These are phyloP conservation scores for Seriola quinqueradiata DNA, from an alignment of 2,113 vertebrate genomes.

Conservation along the genomic window DNA sequence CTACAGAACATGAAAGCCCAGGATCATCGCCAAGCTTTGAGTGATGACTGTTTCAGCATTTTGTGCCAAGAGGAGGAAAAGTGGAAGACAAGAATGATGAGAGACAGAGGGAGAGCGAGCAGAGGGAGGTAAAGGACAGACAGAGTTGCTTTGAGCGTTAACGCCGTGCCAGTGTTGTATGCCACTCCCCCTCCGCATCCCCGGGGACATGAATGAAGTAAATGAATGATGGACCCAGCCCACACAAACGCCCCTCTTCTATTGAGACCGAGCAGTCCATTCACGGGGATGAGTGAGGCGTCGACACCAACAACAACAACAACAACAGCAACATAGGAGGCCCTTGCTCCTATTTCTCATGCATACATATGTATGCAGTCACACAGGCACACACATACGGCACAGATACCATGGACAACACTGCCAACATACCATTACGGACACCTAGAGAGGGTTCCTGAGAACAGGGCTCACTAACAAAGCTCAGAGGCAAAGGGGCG, in stretches of 20 bases:
- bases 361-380: slow-evolving; percentile 74
- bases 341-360: slow-evolving; percentile 74
- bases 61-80: slow-evolving; percentile 60
- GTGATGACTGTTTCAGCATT: slow-evolving; percentile 59
- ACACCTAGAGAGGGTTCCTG: slow-evolving; percentile 82
- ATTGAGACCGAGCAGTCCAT: slow-evolving; percentile 78
- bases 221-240: slow-evolving; percentile 82
- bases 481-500: slow-evolving; percentile 73
- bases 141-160: slow-evolving; percentile 53
- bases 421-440: slow-evolving; percentile 76
- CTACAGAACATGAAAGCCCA: slow-evolving; percentile 60
- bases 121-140: slow-evolving; percentile 54
- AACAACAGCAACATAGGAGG: slow-evolving; percentile 80
- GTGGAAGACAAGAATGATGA: slow-evolving; percentile 57
- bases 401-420: slow-evolving; percentile 63
- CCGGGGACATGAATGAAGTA: slow-evolving; percentile 77
- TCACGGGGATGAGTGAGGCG: slow-evolving; percentile 83
- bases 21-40: slow-evolving; percentile 64
- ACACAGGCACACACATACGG: slow-evolving; percentile 70
- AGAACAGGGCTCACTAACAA: slow-evolving; percentile 79
- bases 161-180: slow-evolving; percentile 66
- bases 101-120: slow-evolving; percentile 39
- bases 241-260: slow-evolving; percentile 78
- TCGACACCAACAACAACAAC: slow-evolving; percentile 80
- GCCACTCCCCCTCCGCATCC: slow-evolving; percentile 75